Base-by-base conservation (phyloP, 2,888 invertebrate genomes). In the Thera britannica region DNA sequence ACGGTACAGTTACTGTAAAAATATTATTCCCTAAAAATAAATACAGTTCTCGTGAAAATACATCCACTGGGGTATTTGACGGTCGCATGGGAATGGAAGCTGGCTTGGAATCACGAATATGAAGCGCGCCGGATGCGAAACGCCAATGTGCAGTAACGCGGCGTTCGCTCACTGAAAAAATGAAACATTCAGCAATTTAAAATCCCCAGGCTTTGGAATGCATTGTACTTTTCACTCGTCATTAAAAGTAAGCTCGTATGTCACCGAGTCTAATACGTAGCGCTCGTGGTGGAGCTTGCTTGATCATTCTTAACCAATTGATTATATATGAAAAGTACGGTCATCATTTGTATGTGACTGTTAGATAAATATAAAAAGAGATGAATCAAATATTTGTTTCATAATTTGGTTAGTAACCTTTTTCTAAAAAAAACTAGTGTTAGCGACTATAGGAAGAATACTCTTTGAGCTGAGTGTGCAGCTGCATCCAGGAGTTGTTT, bases 41-140 rank as follows among this genome's bases (percentile, higher is more conserved):
- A 51, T 54, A 49, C 61, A 58, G 52, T 58, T 49, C 55, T 56
- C 44, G 65, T 58, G 54, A 69, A 69, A 65, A 65, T 62, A 58
- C 34, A 62, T 63, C 38, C 41, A 67, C 74, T 59, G 56, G 67
- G 60, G 57, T 67, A 72, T 74, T 72, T 67, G 74, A 69, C 69
- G 72, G 65, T 69, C 54, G 70, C 69, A 68, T 71, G 71, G 77
- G 75, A 72, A 68, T 71, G 71, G 77, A 74, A 72, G 81, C 79
- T 83, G 88, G 8, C 34, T 34, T 4, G 34, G 8, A 52, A 51
- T 44, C 44, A 51, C 89, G 88, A 89, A 87, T 88, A 88, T 89
- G 87, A 88, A 87, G 77, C 83, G 79, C 84, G 79, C 81, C 86
- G 87, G 87, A 88, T 88, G 83, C 85, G 78, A 83, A 83, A 83